Conservation (phyloP, 2,797 vertebrate species). For the Eupleurogrammus muticus region DNA sequence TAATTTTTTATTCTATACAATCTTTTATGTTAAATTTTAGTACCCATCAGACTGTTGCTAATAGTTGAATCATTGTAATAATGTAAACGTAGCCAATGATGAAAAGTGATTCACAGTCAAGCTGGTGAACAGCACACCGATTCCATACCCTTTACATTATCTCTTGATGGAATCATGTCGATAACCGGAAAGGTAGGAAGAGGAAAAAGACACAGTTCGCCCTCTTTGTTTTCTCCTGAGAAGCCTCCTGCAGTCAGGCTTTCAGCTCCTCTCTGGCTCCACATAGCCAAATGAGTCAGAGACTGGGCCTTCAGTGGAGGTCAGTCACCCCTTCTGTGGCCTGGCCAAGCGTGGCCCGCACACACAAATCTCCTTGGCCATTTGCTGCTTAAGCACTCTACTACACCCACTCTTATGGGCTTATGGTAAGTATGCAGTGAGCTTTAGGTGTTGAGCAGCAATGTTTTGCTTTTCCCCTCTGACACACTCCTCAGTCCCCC, state of each 20-base stretch:
- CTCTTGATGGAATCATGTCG: conserved; percentile 51
- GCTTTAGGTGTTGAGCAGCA: conserved; percentile 68
- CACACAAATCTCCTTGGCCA: conserved; percentile 55
- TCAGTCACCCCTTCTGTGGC: conserved; percentile 48
- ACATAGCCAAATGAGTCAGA: conserved; percentile 67
- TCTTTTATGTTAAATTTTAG: not conserved
- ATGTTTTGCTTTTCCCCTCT: conserved; percentile 70
- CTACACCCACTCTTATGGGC: conserved; percentile 52
- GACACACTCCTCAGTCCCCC: conserved; percentile 60
- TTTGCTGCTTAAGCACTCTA: conserved; percentile 34
- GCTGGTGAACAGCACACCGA: not conserved
- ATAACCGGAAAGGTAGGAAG: conserved; percentile 34
- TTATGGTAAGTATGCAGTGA: conserved; percentile 60
- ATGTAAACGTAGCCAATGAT: conserved; percentile 1
- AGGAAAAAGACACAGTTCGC: conserved; percentile 25
- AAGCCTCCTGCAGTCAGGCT: conserved; percentile 38
- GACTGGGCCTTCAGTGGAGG: conserved; percentile 63
- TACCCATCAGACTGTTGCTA: not conserved
- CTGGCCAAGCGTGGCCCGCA: conserved; percentile 34
- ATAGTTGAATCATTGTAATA: not conserved
- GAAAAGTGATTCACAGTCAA: conserved; percentile 19
- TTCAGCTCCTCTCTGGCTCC: conserved; percentile 62
- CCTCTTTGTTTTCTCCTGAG: conserved; percentile 26
- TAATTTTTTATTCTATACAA: not conserved
- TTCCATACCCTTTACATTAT: conserved; percentile 11